These are phyloP conservation scores for Cebidichthys violaceus DNA, from an alignment of 2,113 vertebrate genomes.

Conservation along the genomic window DNA sequence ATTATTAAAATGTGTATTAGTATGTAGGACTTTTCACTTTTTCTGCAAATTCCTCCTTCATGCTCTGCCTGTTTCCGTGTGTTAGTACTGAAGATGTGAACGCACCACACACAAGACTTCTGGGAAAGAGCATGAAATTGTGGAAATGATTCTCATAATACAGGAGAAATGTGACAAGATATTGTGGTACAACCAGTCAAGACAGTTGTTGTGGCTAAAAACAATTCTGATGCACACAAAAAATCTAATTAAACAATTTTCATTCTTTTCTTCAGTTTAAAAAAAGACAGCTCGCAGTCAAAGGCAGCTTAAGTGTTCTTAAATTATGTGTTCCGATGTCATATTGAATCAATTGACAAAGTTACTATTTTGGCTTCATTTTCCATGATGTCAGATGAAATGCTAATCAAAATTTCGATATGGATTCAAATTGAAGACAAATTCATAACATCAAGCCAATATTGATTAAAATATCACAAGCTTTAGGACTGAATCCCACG, in stretches of 20 bases:
- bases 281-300: background rate
- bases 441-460: background rate
- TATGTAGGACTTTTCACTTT: background rate
- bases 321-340: background rate
- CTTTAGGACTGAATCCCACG: background rate
- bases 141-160: background rate
- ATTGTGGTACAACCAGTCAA: background rate
- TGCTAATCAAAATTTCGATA: background rate
- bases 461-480: background rate
- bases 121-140: background rate
- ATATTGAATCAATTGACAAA: background rate
- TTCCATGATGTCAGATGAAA: background rate
- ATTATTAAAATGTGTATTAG: background rate
- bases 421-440: slow-evolving; percentile 12
- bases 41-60: background rate
- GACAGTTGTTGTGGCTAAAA: background rate
- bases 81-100: background rate
- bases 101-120: background rate
- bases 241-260: background rate
- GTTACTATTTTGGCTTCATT: background rate
- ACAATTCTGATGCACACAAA: background rate
- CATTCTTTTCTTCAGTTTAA: background rate
- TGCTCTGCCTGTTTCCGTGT: background rate
- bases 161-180: background rate
- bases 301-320: background rate